These are phyloP conservation scores for Nothobranchius kuhntae DNA, from an alignment of 2,113 vertebrate genomes.

Conservation along the genomic window DNA sequence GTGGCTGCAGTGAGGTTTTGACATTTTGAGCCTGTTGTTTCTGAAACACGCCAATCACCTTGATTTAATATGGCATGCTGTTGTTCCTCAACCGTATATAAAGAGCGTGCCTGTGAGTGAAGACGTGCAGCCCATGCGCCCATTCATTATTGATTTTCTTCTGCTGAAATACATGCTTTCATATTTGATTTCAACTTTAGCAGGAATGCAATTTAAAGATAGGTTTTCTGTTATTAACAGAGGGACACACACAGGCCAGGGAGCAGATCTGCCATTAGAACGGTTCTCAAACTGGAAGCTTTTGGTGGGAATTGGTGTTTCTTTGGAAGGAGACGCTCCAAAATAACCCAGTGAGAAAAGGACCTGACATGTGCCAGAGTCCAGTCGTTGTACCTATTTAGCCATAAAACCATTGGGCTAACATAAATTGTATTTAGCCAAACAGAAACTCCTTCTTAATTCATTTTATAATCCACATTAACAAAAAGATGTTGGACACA, in stretches of 20 bases:
- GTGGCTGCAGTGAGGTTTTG: conserved; percentile 59
- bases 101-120: conserved; percentile 20
- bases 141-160: conserved; percentile 60
- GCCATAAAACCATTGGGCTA: no score
- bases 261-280: conserved; percentile 23
- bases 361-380: no score
- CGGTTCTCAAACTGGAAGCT: neutral
- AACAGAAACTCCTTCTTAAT: no score
- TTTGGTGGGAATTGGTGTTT: no score
- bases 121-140: conserved; percentile 13
- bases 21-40: conserved; percentile 66
- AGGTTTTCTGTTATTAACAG: conserved; percentile 15
- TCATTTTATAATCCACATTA: no score
- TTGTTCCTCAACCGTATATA: conserved; percentile 52
- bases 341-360: no score
- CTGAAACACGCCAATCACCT: conserved; percentile 72
- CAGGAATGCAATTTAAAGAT: conserved; percentile 42
- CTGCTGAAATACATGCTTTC: conserved; percentile 39
- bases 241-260: conserved; percentile 7
- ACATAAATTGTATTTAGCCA: no score
- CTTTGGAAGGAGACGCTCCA: no score
- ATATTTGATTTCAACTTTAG: conserved; percentile 43
- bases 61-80: conserved; percentile 65
- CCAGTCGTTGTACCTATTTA: no score
- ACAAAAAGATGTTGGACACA: neutral